Conservation (phyloP, 2,797 vertebrate species). For the Scolopax rusticola region DNA sequence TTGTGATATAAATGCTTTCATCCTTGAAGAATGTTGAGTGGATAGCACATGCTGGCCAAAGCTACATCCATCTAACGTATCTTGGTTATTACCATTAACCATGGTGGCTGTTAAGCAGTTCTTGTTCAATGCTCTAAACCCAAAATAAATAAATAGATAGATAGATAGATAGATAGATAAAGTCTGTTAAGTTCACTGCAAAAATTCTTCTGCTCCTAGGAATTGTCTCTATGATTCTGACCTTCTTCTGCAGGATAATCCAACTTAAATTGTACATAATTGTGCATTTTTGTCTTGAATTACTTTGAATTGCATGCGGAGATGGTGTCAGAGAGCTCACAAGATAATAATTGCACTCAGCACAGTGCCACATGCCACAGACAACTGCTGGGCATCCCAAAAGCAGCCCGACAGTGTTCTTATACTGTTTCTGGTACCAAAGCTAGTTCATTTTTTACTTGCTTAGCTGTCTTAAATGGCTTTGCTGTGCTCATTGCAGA, state of each 20-base stretch:
- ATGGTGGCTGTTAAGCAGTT: neutral
- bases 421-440: neutral
- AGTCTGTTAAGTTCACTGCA: neutral
- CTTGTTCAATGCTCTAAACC: neutral
- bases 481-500: neutral
- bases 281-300: neutral
- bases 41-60: neutral
- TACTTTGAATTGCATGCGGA: neutral
- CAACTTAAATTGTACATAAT: neutral
- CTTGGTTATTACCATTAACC: neutral
- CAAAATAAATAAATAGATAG: neutral
- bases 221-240: neutral
- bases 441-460: neutral
- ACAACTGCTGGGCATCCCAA: neutral
- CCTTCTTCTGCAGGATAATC: neutral
- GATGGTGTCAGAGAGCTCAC: neutral
- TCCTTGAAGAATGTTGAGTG: neutral
- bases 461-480: neutral
- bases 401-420: neutral
- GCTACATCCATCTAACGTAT: rapidly evolving
- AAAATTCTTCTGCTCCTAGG: neutral
- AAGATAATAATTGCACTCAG: neutral
- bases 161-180: neutral
- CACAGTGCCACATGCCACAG: neutral
- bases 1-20: neutral